Conservation (phyloP, 2,888 invertebrate species). For the Philereme transversata region DNA sequence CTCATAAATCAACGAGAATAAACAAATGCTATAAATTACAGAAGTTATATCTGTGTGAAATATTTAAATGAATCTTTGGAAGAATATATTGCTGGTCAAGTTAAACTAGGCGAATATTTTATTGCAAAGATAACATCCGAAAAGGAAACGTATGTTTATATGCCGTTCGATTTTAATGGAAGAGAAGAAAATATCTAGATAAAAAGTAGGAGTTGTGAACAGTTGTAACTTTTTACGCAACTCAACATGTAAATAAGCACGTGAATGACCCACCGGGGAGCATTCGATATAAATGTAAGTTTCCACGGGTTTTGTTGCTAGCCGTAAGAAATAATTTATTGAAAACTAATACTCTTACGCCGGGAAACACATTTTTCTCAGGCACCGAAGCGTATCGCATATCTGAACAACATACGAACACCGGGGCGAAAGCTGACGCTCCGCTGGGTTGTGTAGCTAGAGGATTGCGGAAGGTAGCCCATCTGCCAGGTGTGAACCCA, state of each 20-base stretch:
- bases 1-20: conserved; percentile 37
- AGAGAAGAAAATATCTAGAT: neutral
- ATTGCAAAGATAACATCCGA: conserved; percentile 29
- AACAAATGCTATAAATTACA: conserved; percentile 38
- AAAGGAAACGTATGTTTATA: conserved; percentile 23
- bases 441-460: conserved; percentile 35
- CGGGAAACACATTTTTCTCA: conserved; percentile 73
- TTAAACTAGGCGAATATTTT: conserved; percentile 30
- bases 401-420: conserved; percentile 44
- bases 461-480: conserved; percentile 45
- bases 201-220: neutral
- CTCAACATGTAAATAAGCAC: neutral
- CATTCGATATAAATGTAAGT: conserved; percentile 17
- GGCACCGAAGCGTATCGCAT: conserved; percentile 69
- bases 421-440: conserved; percentile 54
- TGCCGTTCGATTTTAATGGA: neutral
- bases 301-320: conserved; percentile 22
- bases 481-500: conserved; percentile 39
- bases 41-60: conserved; percentile 34
- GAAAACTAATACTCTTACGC: conserved; percentile 30
- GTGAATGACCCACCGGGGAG: conserved; percentile 25
- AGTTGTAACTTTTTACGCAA: conserved; percentile 1
- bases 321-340: conserved; percentile 31
- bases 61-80: conserved; percentile 33
- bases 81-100: conserved; percentile 30